phyloP scores from a whole-genome alignment of 2,888 invertebrate species.

The Euzophera pinguis region DNA sequence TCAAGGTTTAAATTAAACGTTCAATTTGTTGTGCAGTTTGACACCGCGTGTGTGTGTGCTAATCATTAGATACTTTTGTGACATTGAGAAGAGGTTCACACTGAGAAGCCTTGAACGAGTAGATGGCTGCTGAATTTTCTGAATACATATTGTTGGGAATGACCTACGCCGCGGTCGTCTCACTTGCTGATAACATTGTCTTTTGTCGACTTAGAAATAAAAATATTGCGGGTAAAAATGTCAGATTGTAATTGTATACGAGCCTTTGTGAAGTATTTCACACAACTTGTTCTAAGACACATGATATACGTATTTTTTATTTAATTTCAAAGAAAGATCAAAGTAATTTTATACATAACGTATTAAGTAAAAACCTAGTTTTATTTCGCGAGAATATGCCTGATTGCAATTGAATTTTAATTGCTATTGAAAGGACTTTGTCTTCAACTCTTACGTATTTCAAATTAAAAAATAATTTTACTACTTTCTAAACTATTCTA shows the following conservation, averaged over 20 bases:
- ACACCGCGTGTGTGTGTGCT: conserved; percentile 35
- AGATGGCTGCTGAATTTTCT: conserved; percentile 40
- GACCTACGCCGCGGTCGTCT: conserved; percentile 28
- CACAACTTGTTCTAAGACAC: background rate
- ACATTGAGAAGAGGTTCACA: conserved; percentile 51
- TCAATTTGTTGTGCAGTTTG: conserved; percentile 32
- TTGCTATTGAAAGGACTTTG: no score
- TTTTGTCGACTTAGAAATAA: conserved; percentile 23
- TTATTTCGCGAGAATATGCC: no score
- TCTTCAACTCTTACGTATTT: no score
- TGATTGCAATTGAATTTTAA: no score
- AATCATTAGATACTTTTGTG: conserved; percentile 43
- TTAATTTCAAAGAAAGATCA: background rate
- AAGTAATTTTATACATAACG: no score
- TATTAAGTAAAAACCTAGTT: no score
- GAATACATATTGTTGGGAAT: conserved; percentile 35
- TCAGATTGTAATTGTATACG: conserved; percentile 10
- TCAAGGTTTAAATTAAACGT: conserved; percentile 19
- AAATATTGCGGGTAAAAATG: conserved; percentile 19
- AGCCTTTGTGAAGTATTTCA: conserved; percentile 29
- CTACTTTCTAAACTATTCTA: no score
- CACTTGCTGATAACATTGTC: conserved; percentile 45
- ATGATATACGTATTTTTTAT: no score
- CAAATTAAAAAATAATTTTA: no score
- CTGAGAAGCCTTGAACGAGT: conserved; percentile 44